A percentile compares a stretch with the other conserved stretches of the same genome.
Evolutionary conservation across 2,113 vertebrate genomes (phyloP).

Genomic region (Spheniscus mendiculus): DNA sequence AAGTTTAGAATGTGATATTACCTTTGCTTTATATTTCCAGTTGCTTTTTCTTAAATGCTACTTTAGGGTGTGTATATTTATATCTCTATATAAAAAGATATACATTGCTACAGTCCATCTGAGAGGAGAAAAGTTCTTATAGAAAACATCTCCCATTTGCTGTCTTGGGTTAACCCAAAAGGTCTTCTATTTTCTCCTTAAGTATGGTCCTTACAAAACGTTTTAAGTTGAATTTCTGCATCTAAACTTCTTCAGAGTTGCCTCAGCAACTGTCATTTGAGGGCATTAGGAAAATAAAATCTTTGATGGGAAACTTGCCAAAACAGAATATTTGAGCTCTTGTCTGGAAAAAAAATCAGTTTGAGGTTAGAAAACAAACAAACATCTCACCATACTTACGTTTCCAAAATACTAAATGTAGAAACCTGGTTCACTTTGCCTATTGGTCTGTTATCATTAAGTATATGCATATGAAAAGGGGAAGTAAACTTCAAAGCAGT

Average conservation of each 20-base stretch:
- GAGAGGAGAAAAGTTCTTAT: not conserved
- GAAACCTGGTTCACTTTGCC: not conserved
- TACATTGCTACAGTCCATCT: not conserved
- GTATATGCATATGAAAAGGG: not conserved
- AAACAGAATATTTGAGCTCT: not conserved
- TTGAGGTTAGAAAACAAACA: not conserved
- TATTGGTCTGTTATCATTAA: not conserved
- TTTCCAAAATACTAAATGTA: not conserved
- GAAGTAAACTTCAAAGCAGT: not conserved
- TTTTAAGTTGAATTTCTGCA: not conserved
- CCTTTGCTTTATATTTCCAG: not conserved
- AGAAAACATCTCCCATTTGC: not conserved
- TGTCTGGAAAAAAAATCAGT: not conserved
- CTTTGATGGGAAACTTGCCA: not conserved
- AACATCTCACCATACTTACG: not conserved
- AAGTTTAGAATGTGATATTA: not conserved
- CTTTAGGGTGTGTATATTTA: not conserved
- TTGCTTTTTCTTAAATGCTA: not conserved
- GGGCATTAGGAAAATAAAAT: not conserved
- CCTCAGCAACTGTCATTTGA: not conserved
- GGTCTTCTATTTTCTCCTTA: not conserved
- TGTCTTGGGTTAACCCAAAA: not conserved
- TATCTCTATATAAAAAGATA: not conserved
- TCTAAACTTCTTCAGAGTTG: not conserved
- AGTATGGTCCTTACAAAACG: not conserved